A percentile compares a stretch with the other conserved stretches of the same genome.
Conservation (phyloP, 2,888 invertebrate genomes). For the Odontomyia ornata region DNA sequence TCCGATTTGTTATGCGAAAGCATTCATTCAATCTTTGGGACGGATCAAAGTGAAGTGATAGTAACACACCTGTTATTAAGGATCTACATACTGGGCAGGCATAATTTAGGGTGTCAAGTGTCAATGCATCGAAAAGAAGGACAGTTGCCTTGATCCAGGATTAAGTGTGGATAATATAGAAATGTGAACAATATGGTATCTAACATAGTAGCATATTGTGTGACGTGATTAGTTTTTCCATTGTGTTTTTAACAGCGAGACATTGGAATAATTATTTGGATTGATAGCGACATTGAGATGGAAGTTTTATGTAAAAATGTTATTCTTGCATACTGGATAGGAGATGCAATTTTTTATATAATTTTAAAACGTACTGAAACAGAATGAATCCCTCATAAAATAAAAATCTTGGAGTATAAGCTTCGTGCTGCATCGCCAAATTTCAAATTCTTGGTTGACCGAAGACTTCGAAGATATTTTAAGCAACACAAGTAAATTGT, state of each 20-base stretch:
- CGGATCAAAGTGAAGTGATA: conserved; percentile 22
- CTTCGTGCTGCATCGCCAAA: too few relatives aligned
- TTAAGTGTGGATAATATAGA: background rate
- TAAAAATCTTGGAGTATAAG: too few relatives aligned
- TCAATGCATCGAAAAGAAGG: background rate
- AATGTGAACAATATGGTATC: background rate
- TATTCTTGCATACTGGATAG: too few relatives aligned
- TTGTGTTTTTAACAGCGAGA: conserved; percentile 52
- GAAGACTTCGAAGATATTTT: too few relatives aligned
- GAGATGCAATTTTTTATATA: too few relatives aligned
- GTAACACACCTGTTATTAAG: conserved; percentile 25
- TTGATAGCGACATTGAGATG: background rate
- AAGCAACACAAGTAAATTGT: too few relatives aligned
- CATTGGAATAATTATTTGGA: background rate
- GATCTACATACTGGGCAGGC: background rate
- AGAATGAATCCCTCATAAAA: too few relatives aligned
- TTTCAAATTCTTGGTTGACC: too few relatives aligned
- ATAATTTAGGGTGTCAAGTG: conserved; percentile 33
- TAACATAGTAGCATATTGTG: conserved; percentile 53
- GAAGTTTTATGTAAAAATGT: too few relatives aligned
- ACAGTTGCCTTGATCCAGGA: conserved; percentile 24
- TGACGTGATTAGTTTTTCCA: conserved; percentile 53
- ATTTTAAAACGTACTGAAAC: too few relatives aligned
- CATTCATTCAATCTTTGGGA: background rate
- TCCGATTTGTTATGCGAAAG: background rate